Evolutionary conservation across 2,888 invertebrate species (phyloP), one percentile per base, ranked within the genome.

Genomic region (Macropis europaea): DNA sequence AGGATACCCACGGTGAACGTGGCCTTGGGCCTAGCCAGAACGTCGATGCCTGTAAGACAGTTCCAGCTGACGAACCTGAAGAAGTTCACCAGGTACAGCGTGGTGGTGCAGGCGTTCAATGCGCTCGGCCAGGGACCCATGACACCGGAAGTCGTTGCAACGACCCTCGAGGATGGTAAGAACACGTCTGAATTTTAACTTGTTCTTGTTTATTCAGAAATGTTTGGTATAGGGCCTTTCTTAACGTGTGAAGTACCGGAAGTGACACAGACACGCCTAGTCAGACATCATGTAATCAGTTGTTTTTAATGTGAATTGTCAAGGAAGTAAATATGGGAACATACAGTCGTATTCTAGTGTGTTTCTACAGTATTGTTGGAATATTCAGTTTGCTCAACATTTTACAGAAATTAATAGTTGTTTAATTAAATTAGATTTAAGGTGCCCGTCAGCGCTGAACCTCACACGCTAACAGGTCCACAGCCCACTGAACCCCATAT

Each of bases 161-260:
- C 90, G 17, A 93, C 93, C 0, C 88, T 91, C 40, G 92, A 92
- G 85, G 92, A 92, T 80, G 91, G 90, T 90, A 76, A 82, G 80
- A 24, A 22, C n/a, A 45, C 17, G n/a, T 2, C 1, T 2, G 11
- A 40, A 19, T 1, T 36, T 36, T 36, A 36, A n/a, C 9, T 11
- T 11, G n/a, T 36, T n/a, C 4, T n/a, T 6, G 7, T 4, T 1
- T n/a, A 36, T 11, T 1, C 4, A 13, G 13, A 36, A 36, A 7
- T 36, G 13, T 5, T 4, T n/a, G n/a, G 11, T 4, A 3, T 7
- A 36, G n/a, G n/a, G n/a, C 13, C 36, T 36, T 6, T 9, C 11
- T 15, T 0, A 15, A 17, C 11, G 19, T 1, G 19, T 7, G 30
- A 7, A 13, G 7, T 5, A 9, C 30, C 6, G n/a, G n/a, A n/a